Conservation (phyloP, 2,888 invertebrate genomes). For the Yponomeuta malinellus region DNA sequence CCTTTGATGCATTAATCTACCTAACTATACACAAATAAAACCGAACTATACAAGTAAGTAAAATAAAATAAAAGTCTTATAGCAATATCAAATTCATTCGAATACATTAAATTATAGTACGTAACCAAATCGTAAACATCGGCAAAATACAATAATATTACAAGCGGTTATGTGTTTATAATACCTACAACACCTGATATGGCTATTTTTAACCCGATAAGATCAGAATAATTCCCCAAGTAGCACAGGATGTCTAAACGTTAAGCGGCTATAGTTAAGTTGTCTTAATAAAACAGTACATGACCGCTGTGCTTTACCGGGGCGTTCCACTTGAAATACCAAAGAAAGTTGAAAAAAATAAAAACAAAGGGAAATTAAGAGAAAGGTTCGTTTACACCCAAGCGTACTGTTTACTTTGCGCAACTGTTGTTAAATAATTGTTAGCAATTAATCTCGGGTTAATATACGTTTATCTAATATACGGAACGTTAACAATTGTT, state of each 20-base stretch:
- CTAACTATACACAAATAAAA: not conserved
- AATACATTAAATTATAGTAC: not conserved
- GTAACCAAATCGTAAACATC: not conserved
- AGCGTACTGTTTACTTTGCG: not conserved
- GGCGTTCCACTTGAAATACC: constrained; percentile 11
- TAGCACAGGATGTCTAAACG: not conserved
- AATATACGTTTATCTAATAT: not conserved
- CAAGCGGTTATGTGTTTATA: too few relatives aligned
- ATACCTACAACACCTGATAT: too few relatives aligned
- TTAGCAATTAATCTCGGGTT: not conserved
- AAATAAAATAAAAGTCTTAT: too few relatives aligned
- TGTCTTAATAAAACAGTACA: not conserved
- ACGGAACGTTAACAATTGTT: not conserved
- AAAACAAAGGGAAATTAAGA: constrained; percentile 12
- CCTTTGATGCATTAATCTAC: not conserved
- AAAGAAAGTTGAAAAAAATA: constrained; percentile 15
- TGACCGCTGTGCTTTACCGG: not conserved
- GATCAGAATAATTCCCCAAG: constrained; percentile 21
- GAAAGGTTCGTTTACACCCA: constrained; percentile 9
- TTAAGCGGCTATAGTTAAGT: not conserved
- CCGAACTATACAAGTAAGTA: not conserved
- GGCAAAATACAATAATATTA: not conserved
- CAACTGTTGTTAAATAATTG: not conserved
- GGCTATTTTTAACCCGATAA: too few relatives aligned
- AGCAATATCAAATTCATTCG: not conserved